Base-by-base conservation (phyloP, 2,888 invertebrate species). In the Stramonita haemastoma region DNA sequence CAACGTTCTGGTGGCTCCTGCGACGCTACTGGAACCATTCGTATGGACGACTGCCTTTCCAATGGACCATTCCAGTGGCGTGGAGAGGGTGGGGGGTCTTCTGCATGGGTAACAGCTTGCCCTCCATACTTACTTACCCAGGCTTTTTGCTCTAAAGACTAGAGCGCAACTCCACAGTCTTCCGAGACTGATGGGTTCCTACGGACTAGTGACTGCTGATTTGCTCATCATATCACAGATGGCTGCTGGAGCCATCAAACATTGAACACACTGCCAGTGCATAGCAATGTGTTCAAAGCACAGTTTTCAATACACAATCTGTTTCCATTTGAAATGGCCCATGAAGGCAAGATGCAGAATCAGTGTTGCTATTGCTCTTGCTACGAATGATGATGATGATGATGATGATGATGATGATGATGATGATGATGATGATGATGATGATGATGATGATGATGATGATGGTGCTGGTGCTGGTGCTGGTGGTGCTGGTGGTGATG, bases 341-440 rank as follows among this genome's bases (percentile, higher is more conserved):
- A 66, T 22, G 66, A 66, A 66, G 66, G 26, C 17, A 26, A 66
- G 4, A 66, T 22, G 66, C 19, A 66, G 66, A 66, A 66, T 22
- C 17, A 66, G 66, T 22, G 13, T 66, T 17, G 26, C 13, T 17
- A 13, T 46, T 46, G 46, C 46, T 46, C 46, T 46, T 46, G 46
- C 17, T 13, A 79, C 1, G 34, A 32, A n/a, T 77, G 73, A n/a
- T 29, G 73, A 77, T 29, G 73, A 77, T 22, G 73, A 77, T 77
- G 73, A 77, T 77, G 66, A 66, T 66, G 66, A 66, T 66, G 66
- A 66, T 66, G 66, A 66, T 66, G 66, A 66, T 66, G 66, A 66
- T 66, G 66, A 13, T 66, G 66, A 13, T 66, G 66, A 13, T 66
- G 66, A 13, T 66, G 66, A 13, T 66, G 66, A 13, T n/a, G 66